phyloP scores from a whole-genome alignment of 2,888 invertebrate genomes.

The Rhorus exstirpatorius region DNA sequence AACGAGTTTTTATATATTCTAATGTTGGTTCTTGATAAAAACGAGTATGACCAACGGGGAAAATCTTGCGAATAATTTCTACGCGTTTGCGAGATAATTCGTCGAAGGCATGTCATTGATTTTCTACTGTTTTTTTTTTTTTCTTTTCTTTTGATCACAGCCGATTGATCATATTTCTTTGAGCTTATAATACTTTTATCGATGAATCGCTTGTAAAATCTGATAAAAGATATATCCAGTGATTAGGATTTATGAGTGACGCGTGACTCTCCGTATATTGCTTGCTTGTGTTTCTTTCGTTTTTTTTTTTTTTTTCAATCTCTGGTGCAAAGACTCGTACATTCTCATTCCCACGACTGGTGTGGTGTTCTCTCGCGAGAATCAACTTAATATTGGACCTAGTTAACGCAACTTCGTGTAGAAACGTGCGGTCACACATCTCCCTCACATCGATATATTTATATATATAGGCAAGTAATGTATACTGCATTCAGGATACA shows the following conservation, averaged over 20 bases:
- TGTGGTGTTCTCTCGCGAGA: constrained; percentile 16
- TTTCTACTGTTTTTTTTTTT: constrained; percentile 34
- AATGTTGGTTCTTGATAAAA: constrained; percentile 42
- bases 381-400: constrained; percentile 60
- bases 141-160: constrained; percentile 6
- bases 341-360: constrained; percentile 67
- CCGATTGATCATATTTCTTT: constrained; percentile 44
- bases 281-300: constrained; percentile 7
- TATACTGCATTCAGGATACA: neutral
- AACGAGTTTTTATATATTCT: constrained; percentile 66
- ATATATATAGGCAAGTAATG: neutral
- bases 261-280: constrained; percentile 43
- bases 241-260: constrained; percentile 61
- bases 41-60: constrained; percentile 21
- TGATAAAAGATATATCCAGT: constrained; percentile 36
- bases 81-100: constrained; percentile 47
- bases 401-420: constrained; percentile 55
- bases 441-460: constrained; percentile 20
- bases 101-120: constrained; percentile 51
- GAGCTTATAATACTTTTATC: constrained; percentile 23
- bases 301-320: constrained; percentile 4
- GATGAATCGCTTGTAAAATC: constrained; percentile 33
- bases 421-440: constrained; percentile 59
- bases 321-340: constrained; percentile 24
- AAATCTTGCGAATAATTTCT: constrained; percentile 54